phyloP scores from a whole-genome alignment of 2,888 invertebrate species.

The Smittia aterrima region DNA sequence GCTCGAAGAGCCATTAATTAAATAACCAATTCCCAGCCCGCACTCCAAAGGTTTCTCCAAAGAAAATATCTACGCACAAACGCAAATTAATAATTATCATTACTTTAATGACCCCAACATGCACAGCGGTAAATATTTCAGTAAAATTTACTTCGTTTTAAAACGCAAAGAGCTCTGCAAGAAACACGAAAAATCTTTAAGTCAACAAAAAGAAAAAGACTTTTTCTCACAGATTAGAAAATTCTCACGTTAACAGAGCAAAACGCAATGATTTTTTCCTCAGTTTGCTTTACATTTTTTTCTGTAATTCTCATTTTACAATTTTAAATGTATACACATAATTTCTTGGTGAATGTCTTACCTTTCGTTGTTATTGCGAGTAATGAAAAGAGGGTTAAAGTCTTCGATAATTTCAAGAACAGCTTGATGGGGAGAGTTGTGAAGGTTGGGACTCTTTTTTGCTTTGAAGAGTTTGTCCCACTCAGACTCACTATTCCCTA shows the following conservation, averaged over 20 bases:
- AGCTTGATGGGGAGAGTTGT: neutral
- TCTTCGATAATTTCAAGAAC: neutral
- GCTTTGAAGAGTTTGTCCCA: neutral
- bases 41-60: too few relatives aligned
- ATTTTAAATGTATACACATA: slow-evolving; percentile 14
- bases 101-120: slow-evolving; percentile 34
- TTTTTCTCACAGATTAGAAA: slow-evolving; percentile 42
- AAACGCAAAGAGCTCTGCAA: neutral
- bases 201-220: slow-evolving; percentile 19
- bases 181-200: neutral
- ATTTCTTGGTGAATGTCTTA: neutral
- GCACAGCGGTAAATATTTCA: slow-evolving; percentile 38
- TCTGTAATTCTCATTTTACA: neutral
- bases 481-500: neutral
- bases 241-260: slow-evolving; percentile 42
- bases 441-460: neutral
- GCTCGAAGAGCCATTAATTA: too few relatives aligned
- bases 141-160: neutral
- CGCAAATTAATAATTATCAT: slow-evolving; percentile 39
- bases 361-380: neutral
- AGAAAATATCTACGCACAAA: neutral
- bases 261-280: slow-evolving; percentile 41
- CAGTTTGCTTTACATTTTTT: slow-evolving; percentile 31
- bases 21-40: too few relatives aligned
- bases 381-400: slow-evolving; percentile 11